Base-by-base conservation (phyloP, 2,888 invertebrate species). In the Flexamia atlantica region DNA sequence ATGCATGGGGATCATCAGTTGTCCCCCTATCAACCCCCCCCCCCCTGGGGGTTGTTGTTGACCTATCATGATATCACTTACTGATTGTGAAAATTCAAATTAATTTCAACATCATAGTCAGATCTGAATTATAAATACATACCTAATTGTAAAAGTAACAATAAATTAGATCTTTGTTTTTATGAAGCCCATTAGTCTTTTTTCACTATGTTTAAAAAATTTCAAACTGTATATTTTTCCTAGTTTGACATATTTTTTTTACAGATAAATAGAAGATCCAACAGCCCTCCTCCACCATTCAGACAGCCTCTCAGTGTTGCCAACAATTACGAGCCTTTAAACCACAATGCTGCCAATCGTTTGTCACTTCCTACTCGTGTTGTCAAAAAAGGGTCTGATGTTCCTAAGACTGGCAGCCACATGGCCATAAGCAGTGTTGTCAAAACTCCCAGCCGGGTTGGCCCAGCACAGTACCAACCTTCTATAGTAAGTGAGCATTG, bases 221-320 rank as follows among this genome's bases (percentile, higher is more conserved):
- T n/a, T n/a, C n/a, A n/a, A n/a, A n/a, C n/a, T 36, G 9, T 36
- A 36, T 36, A 36, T 36, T 36, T 36, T 36, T 36, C 36, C 9
- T 7, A 7, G 9, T 46, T 46, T 14, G 46, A 14, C 14, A 14
- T 14, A 9, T 46, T 46, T 20, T 23, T 12, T 2, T 64, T 64
- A 3, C 64, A 64, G 64, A 64, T 64, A 28, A 25, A 25, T 14
- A 64, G 64, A 64, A 64, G 64, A 64, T 64, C 64, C 20, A 28
- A 12, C 64, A 64, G 64, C 30, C 64, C 64, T 17, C 64, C 64
- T 14, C 64, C 30, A 28, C 14, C 64, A 17, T 64, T 28, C 30
- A 64, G 64, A 64, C 64, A 64, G 64, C 28, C 14, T 28, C 25
- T 30, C 64, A 64, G 64, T 64, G 64, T 64, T 28, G 28, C 53